A percentile compares a stretch with the other conserved stretches of the same genome.
These are phyloP conservation scores for Dryobota labecula DNA, from an alignment of 2,888 invertebrate genomes.

Conservation along the genomic window DNA sequence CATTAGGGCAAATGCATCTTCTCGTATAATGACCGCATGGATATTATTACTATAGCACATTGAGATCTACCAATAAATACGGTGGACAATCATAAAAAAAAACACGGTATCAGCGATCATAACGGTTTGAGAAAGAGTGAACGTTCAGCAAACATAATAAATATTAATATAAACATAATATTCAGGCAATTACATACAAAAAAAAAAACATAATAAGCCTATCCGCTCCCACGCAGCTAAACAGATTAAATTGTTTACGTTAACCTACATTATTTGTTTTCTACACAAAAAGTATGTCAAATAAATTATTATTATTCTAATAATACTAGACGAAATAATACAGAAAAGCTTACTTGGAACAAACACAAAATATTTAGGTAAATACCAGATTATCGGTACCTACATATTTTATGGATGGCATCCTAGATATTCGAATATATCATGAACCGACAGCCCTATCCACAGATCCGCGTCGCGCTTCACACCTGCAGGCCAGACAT, in stretches of 20 bases:
- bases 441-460: slow-evolving; percentile 60
- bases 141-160: slow-evolving; percentile 4
- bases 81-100: background rate
- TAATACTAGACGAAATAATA: slow-evolving; percentile 7
- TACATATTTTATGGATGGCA: slow-evolving; percentile 28
- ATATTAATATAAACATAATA: background rate
- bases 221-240: slow-evolving; percentile 6
- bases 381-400: background rate
- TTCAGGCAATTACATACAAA: background rate
- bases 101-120: background rate
- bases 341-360: background rate
- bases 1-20: no score
- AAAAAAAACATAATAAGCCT: background rate
- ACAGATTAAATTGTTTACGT: slow-evolving; percentile 28
- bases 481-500: slow-evolving; percentile 75
- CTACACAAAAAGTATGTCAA: slow-evolving; percentile 12
- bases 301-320: slow-evolving; percentile 10
- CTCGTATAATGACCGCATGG: no score
- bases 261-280: slow-evolving; percentile 12
- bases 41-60: background rate
- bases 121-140: background rate
- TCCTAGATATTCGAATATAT: slow-evolving; percentile 50
- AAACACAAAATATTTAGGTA: background rate
- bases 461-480: slow-evolving; percentile 53
- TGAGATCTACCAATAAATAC: background rate